These are phyloP conservation scores for Rosalia funebris DNA, from an alignment of 2,888 invertebrate genomes.

Conservation along the genomic window DNA sequence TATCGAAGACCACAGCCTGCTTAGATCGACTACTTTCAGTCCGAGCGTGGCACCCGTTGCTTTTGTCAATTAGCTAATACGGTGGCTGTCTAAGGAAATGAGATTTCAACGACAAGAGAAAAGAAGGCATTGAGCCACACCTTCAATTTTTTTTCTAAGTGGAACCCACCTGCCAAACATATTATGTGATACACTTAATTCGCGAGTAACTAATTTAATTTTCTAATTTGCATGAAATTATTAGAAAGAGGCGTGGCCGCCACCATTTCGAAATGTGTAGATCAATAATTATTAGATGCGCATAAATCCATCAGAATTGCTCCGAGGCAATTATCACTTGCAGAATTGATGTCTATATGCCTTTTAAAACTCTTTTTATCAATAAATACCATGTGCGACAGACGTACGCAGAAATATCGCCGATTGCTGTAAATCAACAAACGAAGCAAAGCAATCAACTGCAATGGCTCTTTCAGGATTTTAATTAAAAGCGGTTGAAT, in stretches of 20 bases:
- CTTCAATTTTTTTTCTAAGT: conserved; percentile 29
- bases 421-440: conserved; percentile 24
- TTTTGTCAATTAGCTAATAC: background rate
- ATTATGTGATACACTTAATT: conserved; percentile 36
- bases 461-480: background rate
- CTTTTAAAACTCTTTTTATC: conserved; percentile 27
- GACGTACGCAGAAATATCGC: conserved; percentile 22
- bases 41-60: no score
- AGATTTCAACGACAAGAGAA: background rate
- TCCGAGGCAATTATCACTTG: conserved; percentile 39
- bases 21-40: no score
- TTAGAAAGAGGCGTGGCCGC: conserved; percentile 38
- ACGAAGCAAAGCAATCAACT: conserved; percentile 6
- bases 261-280: conserved; percentile 42
- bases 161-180: conserved; percentile 32
- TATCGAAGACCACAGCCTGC: no score
- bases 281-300: conserved; percentile 43
- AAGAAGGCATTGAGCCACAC: conserved; percentile 9
- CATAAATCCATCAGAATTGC: conserved; percentile 39
- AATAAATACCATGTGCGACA: conserved; percentile 25
- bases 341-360: conserved; percentile 38
- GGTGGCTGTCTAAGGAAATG: background rate
- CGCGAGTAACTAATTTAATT: conserved; percentile 15
- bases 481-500: conserved; percentile 4
- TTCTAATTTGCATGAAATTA: conserved; percentile 39